Evolutionary conservation across 1,140 invertebrate genomes (phyloP).

Genomic region (Pseudomyrmex sp.): DNA sequence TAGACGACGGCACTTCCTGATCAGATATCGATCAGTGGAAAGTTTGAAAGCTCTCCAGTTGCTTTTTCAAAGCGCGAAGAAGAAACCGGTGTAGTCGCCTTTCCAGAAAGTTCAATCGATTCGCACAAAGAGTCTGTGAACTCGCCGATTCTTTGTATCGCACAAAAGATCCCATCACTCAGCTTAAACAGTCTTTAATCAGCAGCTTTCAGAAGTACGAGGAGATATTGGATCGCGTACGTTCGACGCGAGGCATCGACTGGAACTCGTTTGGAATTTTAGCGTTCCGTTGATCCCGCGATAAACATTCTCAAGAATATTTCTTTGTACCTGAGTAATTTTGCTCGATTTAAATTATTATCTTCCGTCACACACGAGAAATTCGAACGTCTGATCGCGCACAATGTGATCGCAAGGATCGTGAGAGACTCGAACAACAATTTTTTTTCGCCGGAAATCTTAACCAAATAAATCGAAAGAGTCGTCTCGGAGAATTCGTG

Average conservation of each 20-base stretch:
- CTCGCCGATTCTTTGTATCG: not conserved
- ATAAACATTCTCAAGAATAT: constrained; percentile 4
- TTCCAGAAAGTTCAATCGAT: constrained; percentile 22
- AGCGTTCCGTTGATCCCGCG: not conserved
- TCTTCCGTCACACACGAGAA: no score
- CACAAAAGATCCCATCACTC: constrained; percentile 26
- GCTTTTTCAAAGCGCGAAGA: not conserved
- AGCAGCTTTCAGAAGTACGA: not conserved
- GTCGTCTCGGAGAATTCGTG: not conserved
- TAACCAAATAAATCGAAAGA: not conserved
- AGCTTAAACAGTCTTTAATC: not conserved
- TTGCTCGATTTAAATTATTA: no score
- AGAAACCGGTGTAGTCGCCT: not conserved
- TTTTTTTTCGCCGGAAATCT: not conserved
- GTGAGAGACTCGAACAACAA: not conserved
- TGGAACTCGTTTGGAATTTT: constrained; percentile 7
- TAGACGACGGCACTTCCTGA: not conserved
- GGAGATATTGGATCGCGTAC: not conserved
- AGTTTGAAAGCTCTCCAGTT: not conserved
- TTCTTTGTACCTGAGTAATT: not conserved
- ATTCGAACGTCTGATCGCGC: no score
- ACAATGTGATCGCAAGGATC: not conserved
- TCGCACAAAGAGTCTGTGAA: not conserved
- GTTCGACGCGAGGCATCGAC: not conserved
- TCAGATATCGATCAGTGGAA: constrained; percentile 1